Evolutionary conservation across 2,113 vertebrate species (phyloP).

Genomic region (Atrichornis clamosus): DNA sequence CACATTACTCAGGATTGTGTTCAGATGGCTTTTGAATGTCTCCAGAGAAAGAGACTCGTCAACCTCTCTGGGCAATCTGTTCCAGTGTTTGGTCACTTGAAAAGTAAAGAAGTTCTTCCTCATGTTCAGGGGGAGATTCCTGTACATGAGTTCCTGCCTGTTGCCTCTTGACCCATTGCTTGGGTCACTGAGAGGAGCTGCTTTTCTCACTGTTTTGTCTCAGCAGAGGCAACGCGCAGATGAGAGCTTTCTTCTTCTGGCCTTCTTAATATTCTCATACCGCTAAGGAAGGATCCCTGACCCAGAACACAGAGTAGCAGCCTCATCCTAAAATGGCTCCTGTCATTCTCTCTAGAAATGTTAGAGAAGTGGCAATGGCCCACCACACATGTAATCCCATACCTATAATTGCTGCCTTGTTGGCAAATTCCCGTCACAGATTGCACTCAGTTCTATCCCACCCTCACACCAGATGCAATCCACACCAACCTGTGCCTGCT

Average conservation of each 20-base stretch:
- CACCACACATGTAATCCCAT: neutral
- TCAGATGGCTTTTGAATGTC: neutral
- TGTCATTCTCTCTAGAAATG: neutral
- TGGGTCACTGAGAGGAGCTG: neutral
- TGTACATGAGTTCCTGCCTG: neutral
- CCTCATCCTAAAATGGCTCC: neutral
- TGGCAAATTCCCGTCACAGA: constrained; percentile 28
- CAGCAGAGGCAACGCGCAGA: neutral
- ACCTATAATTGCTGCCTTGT: constrained; percentile 23
- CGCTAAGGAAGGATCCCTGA: neutral
- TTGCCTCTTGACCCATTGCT: neutral
- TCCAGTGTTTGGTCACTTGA: neutral
- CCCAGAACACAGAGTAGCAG: neutral
- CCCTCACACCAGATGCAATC: constrained; percentile 48
- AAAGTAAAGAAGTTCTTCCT: neutral
- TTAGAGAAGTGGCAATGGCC: neutral
- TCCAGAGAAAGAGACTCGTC: neutral
- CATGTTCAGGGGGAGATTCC: neutral
- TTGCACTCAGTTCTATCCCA: constrained; percentile 3
- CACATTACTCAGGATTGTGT: neutral
- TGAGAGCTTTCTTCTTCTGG: neutral
- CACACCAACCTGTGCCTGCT: constrained; percentile 1
- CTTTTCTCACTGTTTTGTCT: neutral
- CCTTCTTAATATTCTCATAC: neutral
- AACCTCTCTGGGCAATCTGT: neutral